Evolutionary conservation across 2,888 invertebrate species (phyloP), one percentile per base, ranked within the genome.

Genomic region (Sinelater perroti): DNA sequence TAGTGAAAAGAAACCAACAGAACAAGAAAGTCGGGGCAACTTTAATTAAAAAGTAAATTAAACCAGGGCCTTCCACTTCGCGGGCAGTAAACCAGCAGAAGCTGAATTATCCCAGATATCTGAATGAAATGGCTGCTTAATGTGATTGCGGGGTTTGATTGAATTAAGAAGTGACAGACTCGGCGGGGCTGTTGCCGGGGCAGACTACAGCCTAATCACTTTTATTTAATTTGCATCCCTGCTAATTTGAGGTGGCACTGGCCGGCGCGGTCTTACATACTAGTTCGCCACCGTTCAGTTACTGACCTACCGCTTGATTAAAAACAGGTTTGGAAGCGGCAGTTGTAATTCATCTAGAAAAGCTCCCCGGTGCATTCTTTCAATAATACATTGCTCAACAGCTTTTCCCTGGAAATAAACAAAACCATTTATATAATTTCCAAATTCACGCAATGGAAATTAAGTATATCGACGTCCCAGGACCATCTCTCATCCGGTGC

Each of bases 111-210:
- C 14, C 3, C 14, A 17, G 35, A 49, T 21, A 49, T 40, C 28
- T 38, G 38, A 50, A 24, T 40, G 28, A 45, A 35, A 45, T 36
- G 45, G 46, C 38, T 36, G 30, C 36, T 24, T 45, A 53, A 53
- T 53, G 53, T 26, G 26, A 46, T 57, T 51, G 52, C 57, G 44
- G 51, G 46, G 51, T 45, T 45, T 57, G 57, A 57, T 57, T 52
- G 51, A 52, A 52, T 57, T 57, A 57, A 40, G 57, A 57, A 57
- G 52, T 57, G 57, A 52, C 57, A 57, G 44, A 44, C 50, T 44
- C 56, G 36, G 18, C 24, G 16, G 36, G 33, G 50, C 30, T 56
- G 42, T 44, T 36, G 26, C 26, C 30, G 24, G 24, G 16, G 42
- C 18, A 30, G 40, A 8, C 28, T 36, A 56, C 50, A 31, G 44